These are phyloP conservation scores for Emydocephalus ijimae DNA, from an alignment of 2,113 vertebrate species.

Conservation along the genomic window DNA sequence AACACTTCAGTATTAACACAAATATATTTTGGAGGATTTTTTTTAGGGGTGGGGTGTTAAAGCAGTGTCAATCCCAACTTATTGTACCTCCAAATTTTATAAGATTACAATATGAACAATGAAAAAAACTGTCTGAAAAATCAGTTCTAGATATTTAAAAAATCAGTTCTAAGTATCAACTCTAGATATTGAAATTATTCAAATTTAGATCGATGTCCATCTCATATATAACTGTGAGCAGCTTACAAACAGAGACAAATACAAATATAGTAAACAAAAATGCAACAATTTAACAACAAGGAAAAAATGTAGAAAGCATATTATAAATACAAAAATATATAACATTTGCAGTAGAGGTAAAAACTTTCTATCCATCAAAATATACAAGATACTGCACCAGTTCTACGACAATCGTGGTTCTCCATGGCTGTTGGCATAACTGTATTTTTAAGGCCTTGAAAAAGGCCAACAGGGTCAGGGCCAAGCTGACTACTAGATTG, in stretches of 20 bases:
- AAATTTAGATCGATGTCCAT: not conserved
- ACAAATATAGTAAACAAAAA: not conserved
- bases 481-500: not conserved
- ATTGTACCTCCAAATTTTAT: not conserved
- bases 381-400: not conserved
- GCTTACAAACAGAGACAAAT: not conserved
- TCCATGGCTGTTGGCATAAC: not conserved
- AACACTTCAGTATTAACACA: constrained; percentile 44
- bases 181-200: not conserved
- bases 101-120: not conserved
- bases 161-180: too few relatives aligned
- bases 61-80: not conserved
- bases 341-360: not conserved
- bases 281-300: not conserved
- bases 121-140: not conserved
- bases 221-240: not conserved
- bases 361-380: not conserved
- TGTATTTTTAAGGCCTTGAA: not conserved
- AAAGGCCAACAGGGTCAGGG: not conserved
- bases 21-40: not conserved
- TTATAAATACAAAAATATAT: not conserved
- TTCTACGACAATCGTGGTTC: not conserved
- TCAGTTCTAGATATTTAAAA: not conserved
- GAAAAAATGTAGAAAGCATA: not conserved
- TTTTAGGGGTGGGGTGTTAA: not conserved